A percentile compares a stretch with the other conserved stretches of the same genome.
Conservation (phyloP, 35 echinoderm and acorn worm species). For the Acanthaster planci region DNA sequence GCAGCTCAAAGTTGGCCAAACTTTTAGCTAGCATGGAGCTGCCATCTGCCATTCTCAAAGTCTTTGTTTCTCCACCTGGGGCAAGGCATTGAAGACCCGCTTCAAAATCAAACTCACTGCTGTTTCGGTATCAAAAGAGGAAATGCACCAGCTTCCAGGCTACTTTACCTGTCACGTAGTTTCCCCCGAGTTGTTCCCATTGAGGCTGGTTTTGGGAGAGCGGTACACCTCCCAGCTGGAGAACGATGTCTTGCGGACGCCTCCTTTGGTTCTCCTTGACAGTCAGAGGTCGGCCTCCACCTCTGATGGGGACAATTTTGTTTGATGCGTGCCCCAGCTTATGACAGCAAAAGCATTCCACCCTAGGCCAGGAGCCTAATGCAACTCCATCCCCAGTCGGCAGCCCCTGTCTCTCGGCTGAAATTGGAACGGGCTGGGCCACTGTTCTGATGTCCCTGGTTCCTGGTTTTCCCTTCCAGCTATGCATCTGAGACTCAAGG, state of each 20-base stretch:
- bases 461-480: too few relatives aligned
- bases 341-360: neutral
- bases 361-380: too few relatives aligned
- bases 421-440: too few relatives aligned
- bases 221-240: neutral
- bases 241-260: neutral
- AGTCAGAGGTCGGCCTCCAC: neutral
- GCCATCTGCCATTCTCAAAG: constrained; percentile 6
- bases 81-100: neutral
- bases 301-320: neutral
- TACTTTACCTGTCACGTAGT: constrained; percentile 4
- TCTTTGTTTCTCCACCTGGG: neutral
- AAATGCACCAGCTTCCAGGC: constrained; percentile 16
- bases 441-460: too few relatives aligned
- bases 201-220: too few relatives aligned
- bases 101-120: constrained; percentile 16
- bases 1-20: neutral
- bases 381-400: too few relatives aligned
- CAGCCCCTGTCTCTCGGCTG: too few relatives aligned
- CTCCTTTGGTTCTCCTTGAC: neutral
- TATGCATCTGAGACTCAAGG: too few relatives aligned
- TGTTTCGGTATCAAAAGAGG: constrained; percentile 28
- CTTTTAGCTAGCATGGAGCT: too few relatives aligned
- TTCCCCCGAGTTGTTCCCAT: neutral
- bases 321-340: neutral